Evolutionary conservation across 2,888 invertebrate genomes (phyloP), one percentile per base, ranked within the genome.

Genomic region (Sarcophaga variegata): DNA sequence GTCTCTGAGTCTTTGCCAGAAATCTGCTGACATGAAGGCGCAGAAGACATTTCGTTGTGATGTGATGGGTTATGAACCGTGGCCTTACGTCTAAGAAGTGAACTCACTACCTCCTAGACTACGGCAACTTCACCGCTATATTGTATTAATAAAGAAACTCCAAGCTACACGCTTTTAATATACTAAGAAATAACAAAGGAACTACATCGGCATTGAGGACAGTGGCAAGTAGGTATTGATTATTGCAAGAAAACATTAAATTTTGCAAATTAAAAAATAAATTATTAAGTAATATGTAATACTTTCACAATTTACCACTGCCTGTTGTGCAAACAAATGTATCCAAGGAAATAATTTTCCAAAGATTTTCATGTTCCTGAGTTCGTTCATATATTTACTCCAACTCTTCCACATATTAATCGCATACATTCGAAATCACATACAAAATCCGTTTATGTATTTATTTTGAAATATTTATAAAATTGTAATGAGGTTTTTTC

Each of bases 281-380:
- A 86, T 81, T 81, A 86, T 78, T 78, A 66, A 54, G 22, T 69
- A 71, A 92, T 92, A 91, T 88, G 37, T 37, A 37, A 37, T 37
- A 37, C 2, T 91, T 92, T 90, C 91, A 89, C 91, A 90, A 92
- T 91, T 91, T 91, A 90, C 89, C 89, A 89, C 89, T 37, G 37
- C 37, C 91, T 91, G 90, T 92, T 92, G 92, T 92, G 92, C 92
- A 89, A 90, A 20, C 20, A 20, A 91, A 92, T 91, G 91, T 91
- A 91, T 90, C 66, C 54, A 84, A 81, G 66, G 78, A 76, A 81
- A 72, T 62, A 59, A 76, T 91, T 90, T 90, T 72, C 8, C 37
- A 37, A 37, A 37, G 37, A 8, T 37, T 37, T 37, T 6, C 6
- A 37, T 37, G 6, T 37, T 37, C 89, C 80, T 47, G 63, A 79